These are phyloP conservation scores for Zoanthus sansibaricus DNA, from an alignment of 92 coral and sea anemone genomes.

Conservation along the genomic window DNA sequence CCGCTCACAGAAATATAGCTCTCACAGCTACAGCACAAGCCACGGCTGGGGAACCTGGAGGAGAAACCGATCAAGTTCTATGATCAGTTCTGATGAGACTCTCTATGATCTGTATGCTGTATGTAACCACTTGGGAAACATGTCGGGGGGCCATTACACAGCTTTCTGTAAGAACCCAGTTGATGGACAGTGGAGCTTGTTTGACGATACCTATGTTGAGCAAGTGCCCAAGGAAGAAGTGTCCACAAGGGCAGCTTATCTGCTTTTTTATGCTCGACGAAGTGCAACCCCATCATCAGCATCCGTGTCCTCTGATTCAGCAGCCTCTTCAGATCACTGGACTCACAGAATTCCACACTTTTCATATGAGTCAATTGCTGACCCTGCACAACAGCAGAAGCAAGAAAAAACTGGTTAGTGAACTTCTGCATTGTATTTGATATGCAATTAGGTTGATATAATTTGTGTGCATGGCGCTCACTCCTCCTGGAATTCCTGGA, in stretches of 20 bases:
- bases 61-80: conserved; percentile 64
- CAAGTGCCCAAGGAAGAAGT: conserved; percentile 56
- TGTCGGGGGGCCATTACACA: conserved; percentile 96
- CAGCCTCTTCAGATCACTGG: conserved; percentile 86
- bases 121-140: conserved; percentile 92
- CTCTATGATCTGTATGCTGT: conserved; percentile 91
- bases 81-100: conserved; percentile 69
- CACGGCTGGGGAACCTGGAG: conserved; percentile 77
- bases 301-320: conserved; percentile 69
- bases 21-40: conserved; percentile 46
- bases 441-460: too few relatives aligned
- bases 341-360: conserved; percentile 77
- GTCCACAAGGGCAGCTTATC: conserved; percentile 82
- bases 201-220: conserved; percentile 89
- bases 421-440: too few relatives aligned
- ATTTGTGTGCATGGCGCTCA: too few relatives aligned
- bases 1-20: conserved; percentile 64
- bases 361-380: conserved; percentile 66
- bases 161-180: conserved; percentile 93
- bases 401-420: conserved; percentile 40
- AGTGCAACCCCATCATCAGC: conserved; percentile 72
- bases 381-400: conserved; percentile 51
- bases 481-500: too few relatives aligned
- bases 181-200: conserved; percentile 83
- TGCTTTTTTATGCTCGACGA: conserved; percentile 90